Evolutionary conservation across 2,888 invertebrate species (phyloP).

Genomic region (Synergus gifuensis): DNA sequence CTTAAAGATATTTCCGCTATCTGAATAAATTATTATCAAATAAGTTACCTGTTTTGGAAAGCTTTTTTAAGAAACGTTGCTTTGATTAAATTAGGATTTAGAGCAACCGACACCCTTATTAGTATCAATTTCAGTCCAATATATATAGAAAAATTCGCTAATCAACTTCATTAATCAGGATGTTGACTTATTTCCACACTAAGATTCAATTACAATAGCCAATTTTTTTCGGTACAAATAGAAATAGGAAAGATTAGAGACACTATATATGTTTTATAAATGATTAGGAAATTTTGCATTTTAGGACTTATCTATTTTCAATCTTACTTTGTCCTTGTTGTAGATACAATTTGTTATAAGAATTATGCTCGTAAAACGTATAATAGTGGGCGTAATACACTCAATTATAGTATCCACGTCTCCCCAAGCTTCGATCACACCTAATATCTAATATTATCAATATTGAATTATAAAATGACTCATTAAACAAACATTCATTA

Average conservation of each 20-base stretch:
- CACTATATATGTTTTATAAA: no score
- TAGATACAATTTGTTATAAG: not conserved
- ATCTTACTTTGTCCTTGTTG: slow-evolving; percentile 11
- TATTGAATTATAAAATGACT: not conserved
- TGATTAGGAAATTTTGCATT: no score
- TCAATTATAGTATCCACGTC: not conserved
- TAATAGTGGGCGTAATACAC: not conserved
- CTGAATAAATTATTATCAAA: not conserved
- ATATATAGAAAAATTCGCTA: no score
- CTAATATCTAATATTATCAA: not conserved
- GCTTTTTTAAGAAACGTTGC: no score
- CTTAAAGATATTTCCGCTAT: not conserved
- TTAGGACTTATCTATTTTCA: not conserved
- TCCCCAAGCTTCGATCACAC: not conserved
- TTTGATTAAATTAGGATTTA: no score
- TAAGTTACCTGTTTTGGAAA: not conserved
- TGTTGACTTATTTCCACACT: not conserved
- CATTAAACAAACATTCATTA: not conserved
- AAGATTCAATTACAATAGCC: no score
- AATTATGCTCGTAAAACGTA: not conserved
- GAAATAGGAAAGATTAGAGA: no score
- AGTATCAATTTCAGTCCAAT: no score
- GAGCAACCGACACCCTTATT: no score
- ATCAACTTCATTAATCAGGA: not conserved
- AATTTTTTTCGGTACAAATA: no score